Base-by-base conservation (phyloP, 1,140 invertebrate genomes). In the Saxidomus purpurata region DNA sequence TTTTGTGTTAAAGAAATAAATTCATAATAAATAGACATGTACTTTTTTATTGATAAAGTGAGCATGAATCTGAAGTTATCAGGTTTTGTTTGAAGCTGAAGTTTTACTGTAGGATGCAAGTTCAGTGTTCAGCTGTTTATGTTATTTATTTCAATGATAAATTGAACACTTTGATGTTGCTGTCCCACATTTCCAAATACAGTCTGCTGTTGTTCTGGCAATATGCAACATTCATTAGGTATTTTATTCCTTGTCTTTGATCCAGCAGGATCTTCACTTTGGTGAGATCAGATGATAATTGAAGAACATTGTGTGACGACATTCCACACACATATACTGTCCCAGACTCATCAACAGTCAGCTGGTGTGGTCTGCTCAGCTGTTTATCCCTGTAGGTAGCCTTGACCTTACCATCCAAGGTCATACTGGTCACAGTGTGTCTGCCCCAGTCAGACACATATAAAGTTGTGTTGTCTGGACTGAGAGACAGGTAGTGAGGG, bases 251-350 rank as follows among this genome's bases (percentile, higher is more conserved):
- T 6, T 55, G 13, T 6, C 43, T 28, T 8, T 55, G 13, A 34
- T 55, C 43, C 17, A 80, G 76, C 8, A 80, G 43, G 1, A 49
- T 80, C 43, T 49, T 80, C 28, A 80, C 25, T 80, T 49, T 25
- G 22, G 28, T 55, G 43, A 55, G 40, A 25, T 80, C 49, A 80
- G 43, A 52, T 34, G 76, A 52, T 47, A 80, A 34, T 36, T 40
- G 31, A 80, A 34, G 49, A 19, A 80, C 76, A 80, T 49, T 80
- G 76, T 80, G 6, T 52, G 76, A 80, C 0, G 2, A 2, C 3
- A 4, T 25, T 11, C 76, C 76, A 80, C 76, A 80, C 28, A 80
- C 76, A 55, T 52, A 80, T 15, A 80, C 76, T 52, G 28, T 8
- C 31, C 47, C 76, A 6, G 1, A 28, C 19, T 34, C 28, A 43